Evolutionary conservation across 2,888 invertebrate genomes (phyloP).

Genomic region (Tinea trinotella): DNA sequence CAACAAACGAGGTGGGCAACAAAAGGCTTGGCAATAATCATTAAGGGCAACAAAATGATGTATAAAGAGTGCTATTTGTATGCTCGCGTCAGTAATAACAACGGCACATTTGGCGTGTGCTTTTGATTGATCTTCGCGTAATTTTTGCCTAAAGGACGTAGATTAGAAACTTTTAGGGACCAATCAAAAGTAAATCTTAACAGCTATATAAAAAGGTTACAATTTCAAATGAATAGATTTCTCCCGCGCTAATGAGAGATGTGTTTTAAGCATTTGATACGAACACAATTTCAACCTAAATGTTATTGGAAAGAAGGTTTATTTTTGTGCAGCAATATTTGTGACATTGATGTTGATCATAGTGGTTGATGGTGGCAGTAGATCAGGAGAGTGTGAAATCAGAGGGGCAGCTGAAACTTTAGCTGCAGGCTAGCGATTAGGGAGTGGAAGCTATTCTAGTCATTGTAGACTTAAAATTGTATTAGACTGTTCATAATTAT

Average conservation of each 20-base stretch:
- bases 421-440: conserved; percentile 49
- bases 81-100: conserved; percentile 37
- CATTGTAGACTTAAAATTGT: neutral
- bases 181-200: neutral
- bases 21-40: conserved; percentile 30
- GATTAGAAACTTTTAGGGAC: neutral
- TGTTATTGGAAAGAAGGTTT: conserved; percentile 26
- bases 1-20: neutral
- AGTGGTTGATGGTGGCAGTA: conserved; percentile 25
- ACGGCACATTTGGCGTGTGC: conserved; percentile 33
- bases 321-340: conserved; percentile 4
- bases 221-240: neutral
- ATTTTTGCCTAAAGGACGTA: conserved; percentile 35
- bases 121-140: conserved; percentile 41
- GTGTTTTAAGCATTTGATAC: neutral
- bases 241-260: neutral
- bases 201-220: neutral
- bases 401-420: conserved; percentile 37
- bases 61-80: conserved; percentile 44
- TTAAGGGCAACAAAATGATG: conserved; percentile 38
- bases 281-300: neutral
- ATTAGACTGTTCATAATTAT: no score
- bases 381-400: conserved; percentile 39
- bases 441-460: conserved; percentile 31
- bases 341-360: conserved; percentile 24